Evolutionary conservation across 2,113 vertebrate genomes (phyloP), one percentile per base, ranked within the genome.

Genomic region (Garra rufa): DNA sequence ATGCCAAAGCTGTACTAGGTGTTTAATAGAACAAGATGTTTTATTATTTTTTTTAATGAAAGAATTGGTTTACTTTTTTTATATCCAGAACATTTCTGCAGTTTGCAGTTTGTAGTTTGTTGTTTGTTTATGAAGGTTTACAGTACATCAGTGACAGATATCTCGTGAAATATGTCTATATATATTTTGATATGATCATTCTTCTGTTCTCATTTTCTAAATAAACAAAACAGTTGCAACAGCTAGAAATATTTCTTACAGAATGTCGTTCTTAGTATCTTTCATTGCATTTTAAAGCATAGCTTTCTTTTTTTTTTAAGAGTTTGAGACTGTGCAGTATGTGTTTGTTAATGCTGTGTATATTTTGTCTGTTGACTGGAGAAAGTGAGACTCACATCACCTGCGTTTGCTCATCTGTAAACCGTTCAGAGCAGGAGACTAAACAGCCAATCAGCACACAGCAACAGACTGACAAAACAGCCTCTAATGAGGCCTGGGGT

Each of bases 1-100:
- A 76, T n/a, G 88, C 79, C 41, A 79, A 34, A 73, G 82, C 55
- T 26, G 55, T 52, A 19, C 85, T 88, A 34, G 19, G n/a, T 1
- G 3, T 63, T 69, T 38, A 48, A 75, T 74, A 26, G 11, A 46
- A 34, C 26, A 65, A 50, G 14, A 50, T 50, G 48, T 50, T 50
- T 50, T 50, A 50, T n/a, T n/a, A n/a, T 50, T 6, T 50, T 50
- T n/a, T n/a, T n/a, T n/a, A n/a, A n/a, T n/a, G n/a, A n/a, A 17
- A 1, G 14, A 50, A 50, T 50, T n/a, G n/a, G 0, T n/a, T n/a
- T n/a, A n/a, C n/a, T n/a, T n/a, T n/a, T n/a, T n/a, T n/a, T n/a
- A n/a, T n/a, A n/a, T n/a, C n/a, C n/a, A n/a, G n/a, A n/a, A n/a
- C n/a, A n/a, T n/a, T 52, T 52, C 48, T 52, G 15, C 17, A 19